A percentile compares a stretch with the other conserved stretches of the same genome.
These are phyloP conservation scores for Sinelater perroti DNA, from an alignment of 2,888 invertebrate genomes.

Conservation along the genomic window DNA sequence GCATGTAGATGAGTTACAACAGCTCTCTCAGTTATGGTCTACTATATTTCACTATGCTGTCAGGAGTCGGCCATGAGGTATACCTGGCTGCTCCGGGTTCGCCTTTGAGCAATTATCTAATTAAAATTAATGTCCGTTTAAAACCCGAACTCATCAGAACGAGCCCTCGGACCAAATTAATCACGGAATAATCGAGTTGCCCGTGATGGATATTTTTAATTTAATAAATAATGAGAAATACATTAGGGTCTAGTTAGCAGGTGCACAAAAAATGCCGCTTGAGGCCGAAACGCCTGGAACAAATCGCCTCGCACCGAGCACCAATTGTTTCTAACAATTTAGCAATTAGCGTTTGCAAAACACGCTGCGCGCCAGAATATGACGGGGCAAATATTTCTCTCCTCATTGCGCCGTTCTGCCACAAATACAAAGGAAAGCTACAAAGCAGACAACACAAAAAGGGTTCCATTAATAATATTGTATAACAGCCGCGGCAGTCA, in stretches of 20 bases:
- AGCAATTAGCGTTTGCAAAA: too few species aligned
- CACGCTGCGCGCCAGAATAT: too few species aligned
- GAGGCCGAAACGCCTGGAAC: neutral
- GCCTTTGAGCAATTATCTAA: constrained; percentile 61
- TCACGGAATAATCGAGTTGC: constrained; percentile 59
- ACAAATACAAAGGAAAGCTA: constrained; percentile 2
- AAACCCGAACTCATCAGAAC: constrained; percentile 60
- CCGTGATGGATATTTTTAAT: constrained; percentile 61
- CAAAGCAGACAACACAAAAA: constrained; percentile 12
- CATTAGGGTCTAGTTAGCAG: constrained; percentile 59
- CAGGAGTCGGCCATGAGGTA: constrained; percentile 42
- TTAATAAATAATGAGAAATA: constrained; percentile 62
- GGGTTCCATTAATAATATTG: constrained; percentile 28
- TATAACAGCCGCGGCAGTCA: constrained; percentile 13
- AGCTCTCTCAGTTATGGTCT: constrained; percentile 42
- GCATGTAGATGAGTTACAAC: constrained; percentile 46
- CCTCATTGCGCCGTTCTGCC: neutral
- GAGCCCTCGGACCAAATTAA: constrained; percentile 58
- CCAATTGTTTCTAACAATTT: too few species aligned
- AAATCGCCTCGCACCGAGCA: neutral
- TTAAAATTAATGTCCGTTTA: constrained; percentile 62
- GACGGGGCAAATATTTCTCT: too few species aligned
- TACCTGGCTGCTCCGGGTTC: constrained; percentile 55
- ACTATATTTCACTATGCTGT: constrained; percentile 53
- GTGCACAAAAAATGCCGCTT: constrained; percentile 57